Percentiles rank a stretch among this genome's conserved stretches.
Evolutionary conservation across 2,797 vertebrate species (phyloP).

Genomic region (Syndactyla subalaris): DNA sequence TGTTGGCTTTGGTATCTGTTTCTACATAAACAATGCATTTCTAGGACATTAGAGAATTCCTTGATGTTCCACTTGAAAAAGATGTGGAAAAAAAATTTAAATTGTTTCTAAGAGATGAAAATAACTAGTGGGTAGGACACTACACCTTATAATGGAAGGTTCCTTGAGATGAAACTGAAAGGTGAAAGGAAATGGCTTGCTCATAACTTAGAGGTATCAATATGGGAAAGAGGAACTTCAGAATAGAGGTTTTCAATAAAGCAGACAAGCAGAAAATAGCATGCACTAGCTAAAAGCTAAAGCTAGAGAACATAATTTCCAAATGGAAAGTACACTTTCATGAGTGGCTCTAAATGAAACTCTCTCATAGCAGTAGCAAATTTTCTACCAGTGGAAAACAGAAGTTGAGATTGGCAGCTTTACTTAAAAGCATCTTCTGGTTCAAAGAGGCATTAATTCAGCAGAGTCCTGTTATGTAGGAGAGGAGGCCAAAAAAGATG

Average conservation of each 20-base stretch:
- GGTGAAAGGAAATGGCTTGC: neutral
- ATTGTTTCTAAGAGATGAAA: neutral
- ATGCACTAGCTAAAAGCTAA: neutral
- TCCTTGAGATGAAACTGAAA: neutral
- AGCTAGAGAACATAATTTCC: neutral
- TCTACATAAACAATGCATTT: neutral
- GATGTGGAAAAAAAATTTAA: neutral
- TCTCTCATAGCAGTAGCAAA: neutral
- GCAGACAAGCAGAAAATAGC: neutral
- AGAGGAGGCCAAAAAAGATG: neutral
- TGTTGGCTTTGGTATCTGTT: neutral
- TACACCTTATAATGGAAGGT: neutral
- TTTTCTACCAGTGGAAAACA: slow-evolving; percentile 17
- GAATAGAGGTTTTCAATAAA: neutral
- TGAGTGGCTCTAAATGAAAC: neutral
- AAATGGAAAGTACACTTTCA: neutral
- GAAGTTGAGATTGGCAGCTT: neutral
- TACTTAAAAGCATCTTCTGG: neutral
- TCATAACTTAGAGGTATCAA: neutral
- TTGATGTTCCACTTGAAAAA: neutral
- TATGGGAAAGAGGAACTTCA: neutral
- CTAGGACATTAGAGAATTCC: neutral
- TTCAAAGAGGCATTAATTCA: neutral
- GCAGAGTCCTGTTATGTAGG: neutral
- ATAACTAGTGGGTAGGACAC: neutral